phyloP scores from a whole-genome alignment of 2,113 vertebrate genomes.

The Rhinoderma darwinii region DNA sequence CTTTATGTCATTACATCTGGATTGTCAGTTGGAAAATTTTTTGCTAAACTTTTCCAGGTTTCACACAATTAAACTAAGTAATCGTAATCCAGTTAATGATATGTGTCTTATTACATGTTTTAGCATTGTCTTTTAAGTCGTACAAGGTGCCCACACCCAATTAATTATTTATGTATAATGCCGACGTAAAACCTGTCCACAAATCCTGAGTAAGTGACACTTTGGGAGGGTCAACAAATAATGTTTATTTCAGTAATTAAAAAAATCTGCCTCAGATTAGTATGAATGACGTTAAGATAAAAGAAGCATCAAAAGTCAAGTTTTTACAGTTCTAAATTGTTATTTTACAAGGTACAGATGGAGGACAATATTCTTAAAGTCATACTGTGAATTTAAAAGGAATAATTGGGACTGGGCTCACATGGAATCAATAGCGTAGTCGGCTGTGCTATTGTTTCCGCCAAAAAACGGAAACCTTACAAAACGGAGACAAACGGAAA shows the following conservation, averaged over 20 bases:
- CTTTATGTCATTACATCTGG: too few species aligned
- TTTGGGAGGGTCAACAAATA: background rate
- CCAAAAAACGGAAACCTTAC: too few species aligned
- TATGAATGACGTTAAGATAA: background rate
- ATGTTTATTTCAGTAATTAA: background rate
- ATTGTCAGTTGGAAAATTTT: background rate
- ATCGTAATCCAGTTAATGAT: background rate
- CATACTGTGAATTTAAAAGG: too few species aligned
- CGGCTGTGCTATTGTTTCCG: too few species aligned
- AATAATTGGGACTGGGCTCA: too few species aligned
- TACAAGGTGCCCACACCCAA: background rate
- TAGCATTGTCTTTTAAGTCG: background rate
- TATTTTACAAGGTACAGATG: too few species aligned
- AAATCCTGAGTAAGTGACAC: background rate
- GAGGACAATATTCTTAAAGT: too few species aligned
- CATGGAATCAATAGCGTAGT: too few species aligned
- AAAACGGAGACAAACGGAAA: too few species aligned
- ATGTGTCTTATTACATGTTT: background rate
- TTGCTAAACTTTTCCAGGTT: background rate
- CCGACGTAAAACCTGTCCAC: background rate
- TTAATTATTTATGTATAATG: conserved; percentile 4
- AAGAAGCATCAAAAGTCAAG: too few species aligned
- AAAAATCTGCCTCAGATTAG: background rate
- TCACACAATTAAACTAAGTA: background rate
- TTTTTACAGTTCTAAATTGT: too few species aligned